Conservation (phyloP, 2,797 vertebrate genomes). For the Mycteria americana region DNA sequence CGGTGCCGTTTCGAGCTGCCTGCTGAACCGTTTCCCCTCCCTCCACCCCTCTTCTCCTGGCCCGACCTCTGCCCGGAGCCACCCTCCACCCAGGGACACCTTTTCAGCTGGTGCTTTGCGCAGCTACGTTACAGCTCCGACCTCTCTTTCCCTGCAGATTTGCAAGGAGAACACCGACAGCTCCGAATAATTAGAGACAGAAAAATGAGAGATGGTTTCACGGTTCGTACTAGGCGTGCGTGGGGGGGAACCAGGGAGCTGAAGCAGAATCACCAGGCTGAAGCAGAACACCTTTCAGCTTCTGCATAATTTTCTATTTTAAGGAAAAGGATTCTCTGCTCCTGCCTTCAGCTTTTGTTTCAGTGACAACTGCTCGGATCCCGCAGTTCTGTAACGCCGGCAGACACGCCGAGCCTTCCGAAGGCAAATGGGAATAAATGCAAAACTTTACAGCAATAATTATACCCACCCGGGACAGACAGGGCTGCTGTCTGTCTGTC, state of each 20-base stretch:
- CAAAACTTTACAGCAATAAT: background rate
- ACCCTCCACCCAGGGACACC: rapidly evolving
- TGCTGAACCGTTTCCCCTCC: background rate
- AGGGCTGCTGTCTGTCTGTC: background rate
- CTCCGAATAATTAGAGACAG: background rate
- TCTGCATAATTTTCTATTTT: background rate
- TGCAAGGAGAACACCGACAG: background rate
- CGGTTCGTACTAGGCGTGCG: rapidly evolving
- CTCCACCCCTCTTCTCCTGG: background rate
- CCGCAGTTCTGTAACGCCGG: rapidly evolving
- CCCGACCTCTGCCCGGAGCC: rapidly evolving
- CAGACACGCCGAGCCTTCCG: rapidly evolving
- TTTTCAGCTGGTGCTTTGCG: too few species aligned
- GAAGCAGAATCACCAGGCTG: background rate
- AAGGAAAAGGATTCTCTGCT: too few species aligned
- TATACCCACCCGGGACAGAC: background rate
- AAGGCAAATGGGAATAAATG: rapidly evolving
- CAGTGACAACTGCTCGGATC: rapidly evolving
- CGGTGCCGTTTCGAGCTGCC: rapidly evolving
- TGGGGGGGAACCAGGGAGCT: rapidly evolving
- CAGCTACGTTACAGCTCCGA: rapidly evolving
- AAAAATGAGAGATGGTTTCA: rapidly evolving
- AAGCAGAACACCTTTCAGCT: background rate
- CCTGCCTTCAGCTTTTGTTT: background rate
- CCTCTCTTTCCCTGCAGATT: background rate